Evolutionary conservation across 2,888 invertebrate species (phyloP).

Genomic region (Cataglyphis albicans): DNA sequence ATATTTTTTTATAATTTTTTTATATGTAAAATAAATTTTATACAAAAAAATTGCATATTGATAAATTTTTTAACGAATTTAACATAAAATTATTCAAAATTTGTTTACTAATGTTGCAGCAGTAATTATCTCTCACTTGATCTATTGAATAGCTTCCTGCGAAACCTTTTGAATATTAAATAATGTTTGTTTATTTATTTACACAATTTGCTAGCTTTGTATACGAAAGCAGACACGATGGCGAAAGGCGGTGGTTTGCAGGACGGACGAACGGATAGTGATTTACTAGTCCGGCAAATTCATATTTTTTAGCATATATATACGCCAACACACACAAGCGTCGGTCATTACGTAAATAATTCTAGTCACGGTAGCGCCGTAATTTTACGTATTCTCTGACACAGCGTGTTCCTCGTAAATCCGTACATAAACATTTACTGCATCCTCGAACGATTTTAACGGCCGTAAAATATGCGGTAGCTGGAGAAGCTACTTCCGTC

Average conservation of each 20-base stretch:
- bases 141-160: constrained; percentile 8
- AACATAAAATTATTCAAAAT: neutral
- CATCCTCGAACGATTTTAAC: constrained; percentile 32
- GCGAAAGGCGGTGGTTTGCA: neutral
- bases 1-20: neutral
- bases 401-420: constrained; percentile 31
- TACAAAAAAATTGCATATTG: neutral
- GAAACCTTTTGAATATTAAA: constrained; percentile 26
- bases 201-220: neutral
- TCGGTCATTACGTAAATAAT: constrained; percentile 42
- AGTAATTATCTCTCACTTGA: neutral
- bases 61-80: neutral
- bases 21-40: neutral
- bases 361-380: constrained; percentile 17
- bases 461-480: constrained; percentile 16
- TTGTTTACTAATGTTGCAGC: constrained; percentile 5
- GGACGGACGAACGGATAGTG: neutral
- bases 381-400: constrained; percentile 40
- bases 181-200: constrained; percentile 32
- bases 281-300: constrained; percentile 20
- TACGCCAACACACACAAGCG: constrained; percentile 4
- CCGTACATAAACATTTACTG: constrained; percentile 28
- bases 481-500: neutral
- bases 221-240: neutral
- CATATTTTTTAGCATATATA: constrained; percentile 28